phyloP scores from a whole-genome alignment of 2,888 invertebrate genomes.

The Plutella xylostella region DNA sequence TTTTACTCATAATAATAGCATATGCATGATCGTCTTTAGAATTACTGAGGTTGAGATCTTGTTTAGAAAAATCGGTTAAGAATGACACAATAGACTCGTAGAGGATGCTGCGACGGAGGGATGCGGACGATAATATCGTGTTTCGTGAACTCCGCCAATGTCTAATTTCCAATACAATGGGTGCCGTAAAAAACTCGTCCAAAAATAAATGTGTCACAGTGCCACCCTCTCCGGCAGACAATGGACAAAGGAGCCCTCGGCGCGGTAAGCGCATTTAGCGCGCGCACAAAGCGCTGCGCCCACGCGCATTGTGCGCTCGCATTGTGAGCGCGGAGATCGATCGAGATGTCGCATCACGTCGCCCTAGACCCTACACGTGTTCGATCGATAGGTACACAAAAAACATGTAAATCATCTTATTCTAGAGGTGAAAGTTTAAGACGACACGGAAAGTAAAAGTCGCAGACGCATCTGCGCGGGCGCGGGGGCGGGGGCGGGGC shows the following conservation, averaged over 20 bases:
- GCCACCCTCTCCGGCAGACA: slow-evolving; percentile 60
- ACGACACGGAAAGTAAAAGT: slow-evolving; percentile 62
- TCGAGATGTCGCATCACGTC: slow-evolving; percentile 32
- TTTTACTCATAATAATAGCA: slow-evolving; percentile 47
- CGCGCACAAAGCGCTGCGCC: slow-evolving; percentile 49
- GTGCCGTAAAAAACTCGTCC: slow-evolving; percentile 58
- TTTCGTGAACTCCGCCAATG: slow-evolving; percentile 59
- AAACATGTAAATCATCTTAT: slow-evolving; percentile 54
- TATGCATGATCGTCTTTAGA: slow-evolving; percentile 24
- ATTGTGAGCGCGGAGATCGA: slow-evolving; percentile 45
- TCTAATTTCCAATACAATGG: slow-evolving; percentile 68
- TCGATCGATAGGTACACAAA: slow-evolving; percentile 20
- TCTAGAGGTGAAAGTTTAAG: slow-evolving; percentile 65
- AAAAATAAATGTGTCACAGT: slow-evolving; percentile 67
- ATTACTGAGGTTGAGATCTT: slow-evolving; percentile 23
- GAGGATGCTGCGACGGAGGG: slow-evolving; percentile 33
- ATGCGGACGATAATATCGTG: slow-evolving; percentile 54
- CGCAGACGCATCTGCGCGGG: slow-evolving; percentile 41
- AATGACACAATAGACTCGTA: slow-evolving; percentile 36
- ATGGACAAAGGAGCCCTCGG: slow-evolving; percentile 55
- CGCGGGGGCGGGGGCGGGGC: slow-evolving; percentile 29
- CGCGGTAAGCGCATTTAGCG: slow-evolving; percentile 35
- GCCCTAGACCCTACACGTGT: slow-evolving; percentile 30
- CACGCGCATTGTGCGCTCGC: slow-evolving; percentile 28
- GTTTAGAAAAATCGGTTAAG: slow-evolving; percentile 30